These are phyloP conservation scores for Arctia plantaginis DNA, from an alignment of 2,888 invertebrate genomes.

Conservation along the genomic window DNA sequence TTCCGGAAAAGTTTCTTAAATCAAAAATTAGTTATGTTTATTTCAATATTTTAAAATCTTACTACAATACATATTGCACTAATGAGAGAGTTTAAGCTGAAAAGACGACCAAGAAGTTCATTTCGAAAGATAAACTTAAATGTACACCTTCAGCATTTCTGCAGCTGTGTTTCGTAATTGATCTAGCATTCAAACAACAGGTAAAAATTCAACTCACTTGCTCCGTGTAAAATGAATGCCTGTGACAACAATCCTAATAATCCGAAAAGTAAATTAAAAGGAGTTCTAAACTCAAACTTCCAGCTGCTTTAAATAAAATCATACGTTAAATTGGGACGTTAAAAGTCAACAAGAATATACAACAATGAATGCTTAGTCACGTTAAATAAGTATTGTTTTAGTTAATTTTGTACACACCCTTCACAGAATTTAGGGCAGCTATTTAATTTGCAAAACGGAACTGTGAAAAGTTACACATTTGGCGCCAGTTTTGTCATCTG, in stretches of 20 bases:
- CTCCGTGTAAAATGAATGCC: constrained; percentile 3
- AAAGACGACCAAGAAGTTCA: not conserved
- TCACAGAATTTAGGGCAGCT: constrained; percentile 28
- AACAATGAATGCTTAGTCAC: constrained; percentile 23
- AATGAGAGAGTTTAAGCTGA: not conserved
- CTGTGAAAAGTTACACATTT: not conserved
- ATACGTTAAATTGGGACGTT: constrained; percentile 5
- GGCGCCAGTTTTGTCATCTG: not conserved
- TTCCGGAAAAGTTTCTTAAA: too few relatives aligned
- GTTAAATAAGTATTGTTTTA: constrained; percentile 32
- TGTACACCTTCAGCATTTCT: not conserved
- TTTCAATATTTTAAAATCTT: not conserved
- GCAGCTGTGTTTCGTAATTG: not conserved
- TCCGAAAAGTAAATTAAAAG: constrained; percentile 10
- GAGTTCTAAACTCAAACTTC: constrained; percentile 1
- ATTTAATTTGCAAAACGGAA: constrained; percentile 17
- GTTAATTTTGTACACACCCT: constrained; percentile 26
- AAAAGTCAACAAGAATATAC: constrained; percentile 25
- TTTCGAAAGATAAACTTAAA: not conserved
- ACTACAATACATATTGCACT: not conserved
- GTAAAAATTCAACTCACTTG: constrained; percentile 3
- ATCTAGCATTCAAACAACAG: constrained; percentile 1
- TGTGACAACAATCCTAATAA: constrained; percentile 11
- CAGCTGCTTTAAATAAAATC: constrained; percentile 9
- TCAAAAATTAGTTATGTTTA: too few relatives aligned